A percentile compares a stretch with the other conserved stretches of the same genome.
Conservation (phyloP, 2,113 vertebrate species). For the Coptodon bakossiorum region DNA sequence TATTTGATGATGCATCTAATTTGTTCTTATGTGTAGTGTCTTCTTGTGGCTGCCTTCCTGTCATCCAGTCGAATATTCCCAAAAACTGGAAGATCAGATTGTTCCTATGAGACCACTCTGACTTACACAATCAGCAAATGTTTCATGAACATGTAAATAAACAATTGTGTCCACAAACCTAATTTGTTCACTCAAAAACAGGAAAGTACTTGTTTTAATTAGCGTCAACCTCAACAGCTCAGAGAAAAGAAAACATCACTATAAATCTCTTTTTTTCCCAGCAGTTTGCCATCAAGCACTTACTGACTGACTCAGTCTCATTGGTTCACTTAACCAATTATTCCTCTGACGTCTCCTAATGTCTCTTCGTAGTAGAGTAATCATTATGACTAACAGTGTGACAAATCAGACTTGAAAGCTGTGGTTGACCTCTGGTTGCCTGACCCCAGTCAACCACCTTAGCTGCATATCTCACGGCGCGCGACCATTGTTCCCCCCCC, state of each 20-base stretch:
- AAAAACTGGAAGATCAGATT: neutral
- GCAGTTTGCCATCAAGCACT: neutral
- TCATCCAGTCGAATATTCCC: neutral
- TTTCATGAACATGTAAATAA: neutral
- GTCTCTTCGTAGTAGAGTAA: neutral
- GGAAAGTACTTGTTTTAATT: constrained; percentile 19
- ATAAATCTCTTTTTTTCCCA: constrained; percentile 5
- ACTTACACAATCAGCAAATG: neutral
- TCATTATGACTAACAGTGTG: constrained; percentile 11
- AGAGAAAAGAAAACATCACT: constrained; percentile 1
- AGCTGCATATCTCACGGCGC: neutral
- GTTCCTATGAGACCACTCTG: neutral
- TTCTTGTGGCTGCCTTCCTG: neutral
- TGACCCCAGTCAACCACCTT: neutral
- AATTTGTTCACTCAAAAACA: neutral
- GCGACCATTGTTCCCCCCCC: neutral
- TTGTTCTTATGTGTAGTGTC: neutral
- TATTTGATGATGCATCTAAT: neutral
- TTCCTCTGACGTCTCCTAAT: neutral
- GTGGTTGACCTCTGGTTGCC: neutral
- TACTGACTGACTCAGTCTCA: neutral
- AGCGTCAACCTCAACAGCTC: neutral
- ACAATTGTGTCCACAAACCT: neutral
- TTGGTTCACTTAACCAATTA: neutral
- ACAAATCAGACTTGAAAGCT: constrained; percentile 32